A percentile compares a stretch with the other conserved stretches of the same genome.
These are phyloP conservation scores for Danio tinwini DNA, from an alignment of 2,797 vertebrate genomes.

Conservation along the genomic window DNA sequence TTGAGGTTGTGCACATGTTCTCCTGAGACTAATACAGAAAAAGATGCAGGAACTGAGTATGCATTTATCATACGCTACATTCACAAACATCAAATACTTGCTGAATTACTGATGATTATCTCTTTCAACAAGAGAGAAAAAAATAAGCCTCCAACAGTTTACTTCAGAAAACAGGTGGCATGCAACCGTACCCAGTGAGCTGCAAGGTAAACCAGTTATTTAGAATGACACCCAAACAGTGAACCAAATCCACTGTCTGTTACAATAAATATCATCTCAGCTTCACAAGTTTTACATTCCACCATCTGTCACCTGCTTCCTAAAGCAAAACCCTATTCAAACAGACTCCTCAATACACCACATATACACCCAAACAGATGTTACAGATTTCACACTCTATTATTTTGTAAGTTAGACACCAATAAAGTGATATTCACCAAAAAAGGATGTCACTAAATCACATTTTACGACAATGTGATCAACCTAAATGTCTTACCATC, in stretches of 20 bases:
- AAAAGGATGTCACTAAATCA: constrained; percentile 42
- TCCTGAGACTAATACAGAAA: neutral
- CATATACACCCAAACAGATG: constrained; percentile 6
- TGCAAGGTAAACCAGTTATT: neutral
- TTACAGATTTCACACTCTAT: neutral
- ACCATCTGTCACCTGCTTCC: constrained; percentile 24
- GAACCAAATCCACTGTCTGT: constrained; percentile 3
- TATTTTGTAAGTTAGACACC: constrained; percentile 9
- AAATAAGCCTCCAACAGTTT: neutral
- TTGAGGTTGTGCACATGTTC: neutral
- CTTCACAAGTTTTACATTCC: neutral
- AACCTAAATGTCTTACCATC: constrained; percentile 28
- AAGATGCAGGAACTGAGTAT: neutral
- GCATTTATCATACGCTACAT: constrained; percentile 3
- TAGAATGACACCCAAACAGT: neutral
- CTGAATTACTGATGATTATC: constrained; percentile 11
- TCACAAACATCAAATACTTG: neutral
- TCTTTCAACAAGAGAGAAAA: neutral
- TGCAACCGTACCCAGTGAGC: neutral
- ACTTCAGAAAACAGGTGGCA: neutral
- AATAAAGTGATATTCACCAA: constrained; percentile 10
- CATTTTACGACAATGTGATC: constrained; percentile 48
- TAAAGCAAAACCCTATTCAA: constrained; percentile 4
- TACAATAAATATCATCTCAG: neutral
- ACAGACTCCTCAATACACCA: neutral